A percentile compares a stretch with the other conserved stretches of the same genome.
Conservation (phyloP, 2,797 vertebrate species). For the Neosilurus mollespiculum region DNA sequence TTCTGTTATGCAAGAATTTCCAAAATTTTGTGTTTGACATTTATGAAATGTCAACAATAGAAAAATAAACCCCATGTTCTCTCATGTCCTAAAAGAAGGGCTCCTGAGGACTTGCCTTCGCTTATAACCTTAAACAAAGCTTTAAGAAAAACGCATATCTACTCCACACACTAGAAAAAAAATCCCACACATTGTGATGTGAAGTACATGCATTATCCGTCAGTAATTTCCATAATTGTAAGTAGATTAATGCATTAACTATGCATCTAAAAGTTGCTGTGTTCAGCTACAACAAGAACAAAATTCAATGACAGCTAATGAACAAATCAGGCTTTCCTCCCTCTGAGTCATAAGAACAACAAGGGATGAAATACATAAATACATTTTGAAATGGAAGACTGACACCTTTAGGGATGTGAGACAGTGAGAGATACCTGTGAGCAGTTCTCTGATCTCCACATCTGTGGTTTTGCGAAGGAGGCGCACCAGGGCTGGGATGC, state of each 20-base stretch:
- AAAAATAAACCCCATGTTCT: constrained; percentile 22
- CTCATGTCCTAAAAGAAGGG: constrained; percentile 1
- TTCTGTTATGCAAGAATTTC: constrained; percentile 18
- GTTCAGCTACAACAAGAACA: background rate
- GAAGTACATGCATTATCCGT: constrained; percentile 29
- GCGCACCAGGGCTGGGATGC: constrained; percentile 93
- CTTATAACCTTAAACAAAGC: constrained; percentile 27
- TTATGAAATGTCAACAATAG: constrained; percentile 39
- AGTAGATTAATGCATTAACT: constrained; percentile 42
- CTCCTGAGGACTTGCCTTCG: constrained; percentile 18
- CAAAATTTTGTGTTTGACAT: constrained; percentile 46
- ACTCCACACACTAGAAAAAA: constrained; percentile 31
- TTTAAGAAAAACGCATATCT: background rate
- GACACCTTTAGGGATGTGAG: background rate
- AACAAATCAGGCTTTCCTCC: background rate
- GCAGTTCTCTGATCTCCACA: constrained; percentile 95
- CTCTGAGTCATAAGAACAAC: background rate
- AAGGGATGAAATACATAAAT: background rate
- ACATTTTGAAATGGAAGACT: background rate
- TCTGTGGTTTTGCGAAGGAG: constrained; percentile 94
- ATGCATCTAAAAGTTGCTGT: constrained; percentile 41
- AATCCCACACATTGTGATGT: constrained; percentile 29
- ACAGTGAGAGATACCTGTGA: constrained; percentile 80
- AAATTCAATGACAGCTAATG: background rate
- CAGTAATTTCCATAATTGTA: constrained; percentile 41